Conservation (phyloP, 2,888 invertebrate species). For the Norana najaformis region DNA sequence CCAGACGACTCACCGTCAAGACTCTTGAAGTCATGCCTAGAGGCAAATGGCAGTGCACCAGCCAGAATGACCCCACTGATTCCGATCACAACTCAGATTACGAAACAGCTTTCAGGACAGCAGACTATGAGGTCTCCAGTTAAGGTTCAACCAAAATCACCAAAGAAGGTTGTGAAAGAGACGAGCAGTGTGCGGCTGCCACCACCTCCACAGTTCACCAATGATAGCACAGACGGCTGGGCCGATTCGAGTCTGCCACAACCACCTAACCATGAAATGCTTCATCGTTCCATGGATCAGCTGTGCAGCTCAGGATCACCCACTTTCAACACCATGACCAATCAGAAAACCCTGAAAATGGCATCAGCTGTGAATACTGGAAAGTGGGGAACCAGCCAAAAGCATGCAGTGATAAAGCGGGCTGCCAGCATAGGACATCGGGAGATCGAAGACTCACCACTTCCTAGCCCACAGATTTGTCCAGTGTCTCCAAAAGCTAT, state of each 20-base stretch:
- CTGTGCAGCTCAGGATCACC: neutral
- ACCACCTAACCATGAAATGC: neutral
- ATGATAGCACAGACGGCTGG: neutral
- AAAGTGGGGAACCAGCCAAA: neutral
- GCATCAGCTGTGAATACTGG: neutral
- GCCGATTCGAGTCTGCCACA: neutral
- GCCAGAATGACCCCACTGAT: neutral
- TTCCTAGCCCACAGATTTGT: neutral
- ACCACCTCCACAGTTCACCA: neutral
- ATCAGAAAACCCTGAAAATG: neutral
- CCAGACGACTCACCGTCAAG: neutral
- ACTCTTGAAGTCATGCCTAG: neutral
- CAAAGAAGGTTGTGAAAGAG: neutral
- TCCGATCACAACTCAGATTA: neutral
- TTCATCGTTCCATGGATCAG: neutral
- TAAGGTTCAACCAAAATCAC: neutral
- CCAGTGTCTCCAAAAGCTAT: neutral
- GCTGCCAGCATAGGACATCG: slow-evolving; percentile 27
- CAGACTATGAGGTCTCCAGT: neutral
- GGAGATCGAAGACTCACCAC: neutral
- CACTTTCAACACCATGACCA: neutral
- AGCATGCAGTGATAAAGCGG: slow-evolving; percentile 25
- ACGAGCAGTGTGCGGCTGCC: neutral
- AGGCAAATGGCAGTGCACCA: neutral
- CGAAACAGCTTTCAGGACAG: neutral